Base-by-base conservation (phyloP, 2,113 vertebrate genomes). In the Alosa alosa region DNA sequence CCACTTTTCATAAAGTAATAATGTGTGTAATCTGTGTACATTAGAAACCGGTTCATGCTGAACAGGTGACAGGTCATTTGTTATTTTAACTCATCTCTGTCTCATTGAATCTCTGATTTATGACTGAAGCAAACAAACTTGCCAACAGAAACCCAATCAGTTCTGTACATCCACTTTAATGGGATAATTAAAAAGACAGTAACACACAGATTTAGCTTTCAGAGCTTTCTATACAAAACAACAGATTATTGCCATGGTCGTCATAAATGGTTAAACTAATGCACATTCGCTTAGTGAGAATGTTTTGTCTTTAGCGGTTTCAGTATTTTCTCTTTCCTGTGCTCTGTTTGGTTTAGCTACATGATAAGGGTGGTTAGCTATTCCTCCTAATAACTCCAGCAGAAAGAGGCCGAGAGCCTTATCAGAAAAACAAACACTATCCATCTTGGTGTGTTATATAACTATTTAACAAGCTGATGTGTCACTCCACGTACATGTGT, bases 181-280 rank as follows among this genome's bases (percentile, higher is more conserved):
- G 13, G 31, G 31, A 4, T 3, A 60, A 78, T 17, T 78, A 39
- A 78, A 68, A 68, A 78, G 72, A 39, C 36, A 78, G 72, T 36
- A 78, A 78, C 72, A 78, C 72, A 78, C 39, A 78, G 3, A 78
- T 36, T 78, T 41, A 36, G 31, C 72, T 78, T 78, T 78, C 72
- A 78, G 31, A 78, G 72, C 72, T 78, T 78, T 39, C 72, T 78
- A 41, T 78, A 78, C 72, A 78, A 78, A 78, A 78, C 31, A 78
- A 78, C 72, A 78, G 72, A 39, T 78, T 78, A 78, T 36, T 78
- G 72, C 72, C 72, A 78, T 78, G 72, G 72, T 78, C 72, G 72
- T 78, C 31, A 78, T 18, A 78, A 78, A 78, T 15, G 13, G 15
- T 78, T 39, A 78, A 78, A 41, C 72, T 39, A 78, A 39, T 78